Evolutionary conservation across 2,888 invertebrate genomes (phyloP), one percentile per base, ranked within the genome.

Genomic region (Lydus trimaculatus): DNA sequence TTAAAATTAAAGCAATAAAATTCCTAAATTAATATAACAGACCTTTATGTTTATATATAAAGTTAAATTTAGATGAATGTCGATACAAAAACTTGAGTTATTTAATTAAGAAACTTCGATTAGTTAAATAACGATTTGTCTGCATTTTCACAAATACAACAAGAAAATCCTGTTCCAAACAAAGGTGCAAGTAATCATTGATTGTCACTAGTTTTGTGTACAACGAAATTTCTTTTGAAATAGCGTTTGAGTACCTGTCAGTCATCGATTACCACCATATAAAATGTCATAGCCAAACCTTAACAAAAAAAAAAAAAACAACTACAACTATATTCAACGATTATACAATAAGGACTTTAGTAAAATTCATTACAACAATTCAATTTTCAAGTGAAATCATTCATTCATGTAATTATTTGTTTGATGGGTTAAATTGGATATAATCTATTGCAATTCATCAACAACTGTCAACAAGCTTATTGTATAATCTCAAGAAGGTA

Each of bases 371-470:
- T 75, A 73, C 71, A 74, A 69, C 72, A 72, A n/a, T 73, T 77
- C 73, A 75, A 71, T 77, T 74, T 73, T 75, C 73, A 71, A 76
- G 71, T 36, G 67, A 67, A 71, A 61, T 74, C 75, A 73, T 74
- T 75, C 78, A 76, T 63, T 79, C 75, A 76, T 72, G 74, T 78
- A 79, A 79, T 79, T 76, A 79, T 75, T 75, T 76, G 65, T 67
- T 72, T 69, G 68, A 71, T 71, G 58, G 65, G 61, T 72, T 65
- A 74, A 76, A 73, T 73, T 75, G 73, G 71, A 71, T 69, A 67
- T 75, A 72, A 79, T 79, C 78, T 69, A 77, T 79, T 79, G 76
- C 73, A 79, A 79, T 79, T 76, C 75, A 79, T 79, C 79, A 78
- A 75, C 70, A 70, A 69, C 67, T 76, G 79, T 79, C 79, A 79